Conservation (phyloP, 1,140 invertebrate species). For the Gonioctena quinquepunctata region DNA sequence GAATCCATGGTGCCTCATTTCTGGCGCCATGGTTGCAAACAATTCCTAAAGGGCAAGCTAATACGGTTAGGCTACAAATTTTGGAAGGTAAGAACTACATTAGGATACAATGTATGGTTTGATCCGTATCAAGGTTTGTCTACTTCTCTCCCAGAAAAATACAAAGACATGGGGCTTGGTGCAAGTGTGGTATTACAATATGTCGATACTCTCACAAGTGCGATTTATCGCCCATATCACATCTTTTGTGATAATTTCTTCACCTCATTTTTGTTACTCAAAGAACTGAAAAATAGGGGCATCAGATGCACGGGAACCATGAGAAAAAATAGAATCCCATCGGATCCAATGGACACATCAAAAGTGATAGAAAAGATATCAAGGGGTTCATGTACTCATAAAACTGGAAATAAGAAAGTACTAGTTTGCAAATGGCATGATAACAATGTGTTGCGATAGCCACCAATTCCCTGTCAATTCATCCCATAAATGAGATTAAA, state of each 20-base stretch:
- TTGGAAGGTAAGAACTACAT: conserved; percentile 29
- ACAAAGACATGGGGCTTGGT: conserved; percentile 20
- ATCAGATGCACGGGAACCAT: conserved; percentile 28
- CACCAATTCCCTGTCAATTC: conserved; percentile 11
- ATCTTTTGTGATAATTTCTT: conserved; percentile 27
- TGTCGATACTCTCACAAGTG: not conserved
- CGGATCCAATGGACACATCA: not conserved
- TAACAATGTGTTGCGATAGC: conserved; percentile 19
- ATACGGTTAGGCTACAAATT: conserved; percentile 34
- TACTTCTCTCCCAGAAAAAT: conserved; percentile 8
- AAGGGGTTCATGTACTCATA: conserved; percentile 23
- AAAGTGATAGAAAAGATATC: conserved; percentile 15
- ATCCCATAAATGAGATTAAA: too few species aligned
- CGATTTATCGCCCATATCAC: conserved; percentile 15
- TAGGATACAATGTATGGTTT: conserved; percentile 29
- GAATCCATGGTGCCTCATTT: conserved; percentile 33
- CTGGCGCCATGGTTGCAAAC: conserved; percentile 24
- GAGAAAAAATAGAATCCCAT: conserved; percentile 19
- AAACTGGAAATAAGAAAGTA: conserved; percentile 15
- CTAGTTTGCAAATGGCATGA: conserved; percentile 20
- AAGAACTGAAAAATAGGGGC: conserved; percentile 21
- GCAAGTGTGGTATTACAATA: conserved; percentile 16
- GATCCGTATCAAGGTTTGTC: conserved; percentile 28
- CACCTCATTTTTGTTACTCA: conserved; percentile 15
- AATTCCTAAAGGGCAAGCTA: conserved; percentile 29